Base-by-base conservation (phyloP, 2,113 vertebrate species). In the Rhodinocichla rosea region DNA sequence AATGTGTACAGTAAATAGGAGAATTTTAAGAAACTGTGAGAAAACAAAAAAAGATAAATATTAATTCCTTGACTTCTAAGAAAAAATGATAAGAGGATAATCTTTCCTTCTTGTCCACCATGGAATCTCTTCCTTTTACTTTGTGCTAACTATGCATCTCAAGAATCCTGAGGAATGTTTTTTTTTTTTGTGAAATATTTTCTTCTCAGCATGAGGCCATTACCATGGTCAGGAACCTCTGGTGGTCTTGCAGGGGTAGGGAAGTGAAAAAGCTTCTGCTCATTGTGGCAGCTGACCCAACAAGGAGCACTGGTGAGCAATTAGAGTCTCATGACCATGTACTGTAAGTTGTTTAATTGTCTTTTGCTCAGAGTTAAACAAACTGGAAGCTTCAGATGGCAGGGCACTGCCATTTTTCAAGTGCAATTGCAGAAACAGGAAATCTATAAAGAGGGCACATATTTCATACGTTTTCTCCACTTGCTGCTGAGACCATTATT, bases 371-470 rank as follows among this genome's bases (percentile, higher is more conserved):
- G 87, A 95, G 39, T 96, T 81, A 86, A 95, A 93, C 86, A 94
- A 96, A 91, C 89, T 55, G 67, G 92, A 85, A 92, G 57, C 81
- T 95, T 91, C 87, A 77, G 68, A 59, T 90, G 91, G 95, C 57
- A 87, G 62, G 60, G 76, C 82, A 55, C 26, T 89, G 71, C 95
- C 55, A 89, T 97, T 97, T 97, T 96, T 96, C 92, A 95, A 86
- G 55, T 13, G 90, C 73, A 92, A 90, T 35, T 91, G 73, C 80
- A 90, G 78, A 56, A 97, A 92, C 83, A 91, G 94, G 77, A 95
- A 96, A 95, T 95, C 94, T 94, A 95, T 97, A 94, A 92, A 79
- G 73, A 80, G 77, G 79, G 67, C 70, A 70, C 73, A 83, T 86
- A 95, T 76, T 95, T 95, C 78, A 84, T 85, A 39, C 23, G 2